These are phyloP conservation scores for Tragelaphus oryx DNA, from an alignment of 2,797 vertebrate genomes.

Conservation along the genomic window DNA sequence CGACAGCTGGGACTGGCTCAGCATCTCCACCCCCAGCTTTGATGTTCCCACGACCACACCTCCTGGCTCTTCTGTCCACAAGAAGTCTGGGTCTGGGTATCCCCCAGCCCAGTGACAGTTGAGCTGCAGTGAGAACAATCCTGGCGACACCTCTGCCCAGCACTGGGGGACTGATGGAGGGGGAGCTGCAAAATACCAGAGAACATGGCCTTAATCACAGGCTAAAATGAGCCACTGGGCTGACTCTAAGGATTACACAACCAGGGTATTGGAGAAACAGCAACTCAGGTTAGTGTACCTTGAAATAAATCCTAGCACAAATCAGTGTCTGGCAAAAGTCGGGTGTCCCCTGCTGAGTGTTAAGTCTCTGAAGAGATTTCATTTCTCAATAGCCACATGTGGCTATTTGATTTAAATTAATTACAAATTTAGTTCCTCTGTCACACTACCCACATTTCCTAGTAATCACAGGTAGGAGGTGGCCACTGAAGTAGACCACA, in stretches of 20 bases:
- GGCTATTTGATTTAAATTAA: background rate
- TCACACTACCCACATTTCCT: background rate
- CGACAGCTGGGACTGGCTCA: conserved; percentile 83
- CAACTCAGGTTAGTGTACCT: background rate
- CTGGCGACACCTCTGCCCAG: conserved; percentile 67
- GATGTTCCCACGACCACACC: conserved; percentile 72
- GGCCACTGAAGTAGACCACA: no score
- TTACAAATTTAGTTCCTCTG: background rate
- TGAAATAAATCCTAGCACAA: background rate
- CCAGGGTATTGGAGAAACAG: background rate
- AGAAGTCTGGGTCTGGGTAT: conserved; percentile 86
- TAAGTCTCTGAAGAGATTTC: background rate
- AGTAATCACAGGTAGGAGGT: background rate
- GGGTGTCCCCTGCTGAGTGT: background rate
- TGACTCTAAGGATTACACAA: background rate
- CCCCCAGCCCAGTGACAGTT: conserved; percentile 88
- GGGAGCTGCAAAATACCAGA: conserved; percentile 77
- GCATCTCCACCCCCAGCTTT: conserved; percentile 71
- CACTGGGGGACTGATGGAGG: conserved; percentile 83
- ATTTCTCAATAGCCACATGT: background rate
- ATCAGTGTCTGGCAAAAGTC: background rate
- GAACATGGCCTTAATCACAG: background rate
- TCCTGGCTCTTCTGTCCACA: conserved; percentile 81
- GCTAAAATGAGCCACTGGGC: background rate
- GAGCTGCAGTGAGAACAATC: conserved; percentile 78